Evolutionary conservation across 2,797 vertebrate genomes (phyloP).

Genomic region (Hypotaenidia philippensis): DNA sequence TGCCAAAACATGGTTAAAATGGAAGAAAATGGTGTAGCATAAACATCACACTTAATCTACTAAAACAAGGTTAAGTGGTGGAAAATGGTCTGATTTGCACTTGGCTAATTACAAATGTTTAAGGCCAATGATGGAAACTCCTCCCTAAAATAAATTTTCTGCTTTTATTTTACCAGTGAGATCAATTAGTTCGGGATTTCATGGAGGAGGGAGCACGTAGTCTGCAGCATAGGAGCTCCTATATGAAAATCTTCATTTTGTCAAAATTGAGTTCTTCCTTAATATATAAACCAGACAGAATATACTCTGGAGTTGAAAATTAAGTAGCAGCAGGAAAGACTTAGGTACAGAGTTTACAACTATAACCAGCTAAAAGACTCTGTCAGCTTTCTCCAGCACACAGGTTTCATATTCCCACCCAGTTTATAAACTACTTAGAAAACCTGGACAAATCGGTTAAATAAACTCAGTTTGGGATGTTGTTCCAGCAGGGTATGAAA

Average conservation of each 20-base stretch:
- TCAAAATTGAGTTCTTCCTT: not conserved
- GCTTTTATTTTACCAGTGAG: constrained; percentile 3
- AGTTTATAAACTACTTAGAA: not conserved
- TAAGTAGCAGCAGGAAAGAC: not conserved
- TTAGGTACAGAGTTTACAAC: not conserved
- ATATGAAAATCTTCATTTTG: not conserved
- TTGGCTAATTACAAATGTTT: constrained; percentile 10
- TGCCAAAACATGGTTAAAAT: not conserved
- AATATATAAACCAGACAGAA: not conserved
- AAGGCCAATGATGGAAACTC: not conserved
- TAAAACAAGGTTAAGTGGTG: not conserved
- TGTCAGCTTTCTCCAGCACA: not conserved
- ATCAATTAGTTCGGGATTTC: not conserved
- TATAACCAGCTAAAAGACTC: not conserved
- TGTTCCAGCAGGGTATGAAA: not conserved
- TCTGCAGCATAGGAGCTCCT: not conserved
- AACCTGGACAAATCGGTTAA: not conserved
- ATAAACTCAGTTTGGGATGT: rapidly evolving
- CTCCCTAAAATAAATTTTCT: constrained; percentile 31
- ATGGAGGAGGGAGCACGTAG: not conserved
- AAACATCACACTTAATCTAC: not conserved
- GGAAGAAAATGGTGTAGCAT: not conserved
- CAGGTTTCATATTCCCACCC: not conserved
- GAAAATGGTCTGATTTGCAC: not conserved
- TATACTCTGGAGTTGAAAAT: not conserved